A percentile compares a stretch with the other conserved stretches of the same genome.
Conservation (phyloP, 2,888 invertebrate species). For the Lysandra bellargus region DNA sequence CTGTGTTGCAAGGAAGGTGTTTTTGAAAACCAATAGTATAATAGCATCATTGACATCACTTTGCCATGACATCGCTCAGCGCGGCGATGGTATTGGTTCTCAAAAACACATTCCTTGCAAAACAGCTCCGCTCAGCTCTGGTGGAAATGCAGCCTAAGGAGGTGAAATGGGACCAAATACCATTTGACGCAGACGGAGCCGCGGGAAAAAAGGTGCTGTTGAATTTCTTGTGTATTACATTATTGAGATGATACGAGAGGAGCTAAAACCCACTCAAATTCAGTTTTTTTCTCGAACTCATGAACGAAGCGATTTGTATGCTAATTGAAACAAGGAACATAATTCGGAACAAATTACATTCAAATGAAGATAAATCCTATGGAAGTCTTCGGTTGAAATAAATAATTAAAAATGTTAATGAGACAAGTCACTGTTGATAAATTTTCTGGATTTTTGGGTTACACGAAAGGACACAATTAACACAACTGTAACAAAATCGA, state of each 20-base stretch:
- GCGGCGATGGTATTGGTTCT: too few species aligned
- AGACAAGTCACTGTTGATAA: neutral
- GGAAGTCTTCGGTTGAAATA: slow-evolving; percentile 2
- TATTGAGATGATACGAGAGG: neutral
- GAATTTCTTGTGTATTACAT: neutral
- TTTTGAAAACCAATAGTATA: too few species aligned
- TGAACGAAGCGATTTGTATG: neutral
- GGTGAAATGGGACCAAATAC: too few species aligned
- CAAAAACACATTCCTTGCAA: too few species aligned
- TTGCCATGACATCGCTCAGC: too few species aligned
- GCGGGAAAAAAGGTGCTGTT: neutral
- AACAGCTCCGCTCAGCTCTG: too few species aligned
- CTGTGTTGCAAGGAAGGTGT: too few species aligned
- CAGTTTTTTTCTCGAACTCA: neutral
- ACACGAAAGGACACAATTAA: too few species aligned
- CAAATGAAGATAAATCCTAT: slow-evolving; percentile 3
- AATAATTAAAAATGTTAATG: slow-evolving; percentile 27
- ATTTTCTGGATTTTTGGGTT: neutral
- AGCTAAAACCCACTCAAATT: neutral
- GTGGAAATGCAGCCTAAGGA: too few species aligned
- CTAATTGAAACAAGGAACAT: slow-evolving; percentile 24
- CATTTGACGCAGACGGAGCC: too few species aligned
- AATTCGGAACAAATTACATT: slow-evolving; percentile 25
- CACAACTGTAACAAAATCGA: too few species aligned
- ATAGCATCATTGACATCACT: too few species aligned